Conservation (phyloP, 1,140 invertebrate genomes). For the Heliothis virescens region DNA sequence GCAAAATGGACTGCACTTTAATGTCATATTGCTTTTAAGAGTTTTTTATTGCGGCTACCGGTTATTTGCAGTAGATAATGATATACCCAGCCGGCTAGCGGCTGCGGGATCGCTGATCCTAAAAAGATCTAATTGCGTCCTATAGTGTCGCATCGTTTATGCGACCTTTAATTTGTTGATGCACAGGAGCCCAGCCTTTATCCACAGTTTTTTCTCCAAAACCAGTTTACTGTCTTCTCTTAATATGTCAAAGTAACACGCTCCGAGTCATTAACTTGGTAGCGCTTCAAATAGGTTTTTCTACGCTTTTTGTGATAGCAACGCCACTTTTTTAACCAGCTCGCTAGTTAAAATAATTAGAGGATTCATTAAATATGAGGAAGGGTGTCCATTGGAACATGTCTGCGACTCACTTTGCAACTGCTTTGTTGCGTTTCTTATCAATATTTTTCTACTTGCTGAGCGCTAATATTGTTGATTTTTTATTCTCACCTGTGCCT, state of each 20-base stretch:
- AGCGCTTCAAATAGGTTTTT: constrained; percentile 61
- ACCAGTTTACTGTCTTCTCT: constrained; percentile 75
- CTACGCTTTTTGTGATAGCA: constrained; percentile 60
- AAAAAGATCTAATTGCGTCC: constrained; percentile 68
- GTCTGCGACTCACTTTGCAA: constrained; percentile 23
- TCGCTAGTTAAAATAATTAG: constrained; percentile 69
- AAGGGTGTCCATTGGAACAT: constrained; percentile 53
- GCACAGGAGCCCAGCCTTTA: constrained; percentile 61
- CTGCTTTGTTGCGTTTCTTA: constrained; percentile 39
- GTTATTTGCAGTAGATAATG: constrained; percentile 58
- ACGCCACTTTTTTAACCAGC: constrained; percentile 55
- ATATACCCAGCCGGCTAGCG: constrained; percentile 54
- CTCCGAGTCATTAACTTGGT: constrained; percentile 71
- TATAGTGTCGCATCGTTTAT: constrained; percentile 68
- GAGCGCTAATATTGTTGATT: constrained; percentile 27
- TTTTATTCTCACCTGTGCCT: constrained; percentile 5
- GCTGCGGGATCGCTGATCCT: constrained; percentile 49
- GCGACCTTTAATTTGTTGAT: constrained; percentile 75
- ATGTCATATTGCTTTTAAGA: constrained; percentile 55
- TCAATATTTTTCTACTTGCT: constrained; percentile 32
- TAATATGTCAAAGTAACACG: constrained; percentile 81
- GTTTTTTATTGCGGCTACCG: constrained; percentile 51
- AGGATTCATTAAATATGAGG: constrained; percentile 59
- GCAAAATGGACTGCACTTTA: constrained; percentile 54
- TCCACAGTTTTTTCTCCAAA: constrained; percentile 63